phyloP scores from a whole-genome alignment of 2,113 vertebrate species.

The Caranx ignobilis region DNA sequence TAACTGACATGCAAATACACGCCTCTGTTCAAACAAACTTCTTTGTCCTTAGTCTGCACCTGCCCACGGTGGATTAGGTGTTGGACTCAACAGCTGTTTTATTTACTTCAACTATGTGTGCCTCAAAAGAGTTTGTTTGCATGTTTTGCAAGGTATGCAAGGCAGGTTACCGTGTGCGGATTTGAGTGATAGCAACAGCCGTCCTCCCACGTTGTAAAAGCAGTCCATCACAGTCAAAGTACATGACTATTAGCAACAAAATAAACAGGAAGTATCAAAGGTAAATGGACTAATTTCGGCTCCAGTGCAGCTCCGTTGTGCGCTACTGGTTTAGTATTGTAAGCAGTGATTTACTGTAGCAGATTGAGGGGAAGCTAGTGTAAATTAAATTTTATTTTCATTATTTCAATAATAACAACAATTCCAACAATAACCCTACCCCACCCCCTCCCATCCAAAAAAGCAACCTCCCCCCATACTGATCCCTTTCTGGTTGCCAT shows the following conservation, averaged over 20 bases:
- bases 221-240: background rate
- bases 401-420: too few relatives aligned
- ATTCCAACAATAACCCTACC: too few relatives aligned
- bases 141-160: background rate
- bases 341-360: background rate
- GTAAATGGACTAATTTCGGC: background rate
- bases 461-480: too few relatives aligned
- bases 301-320: too few relatives aligned
- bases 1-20: constrained; percentile 69
- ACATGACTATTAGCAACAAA: background rate
- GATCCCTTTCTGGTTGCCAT: background rate
- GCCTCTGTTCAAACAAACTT: constrained; percentile 32
- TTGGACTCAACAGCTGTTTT: constrained; percentile 6
- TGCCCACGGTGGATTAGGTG: background rate
- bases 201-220: background rate
- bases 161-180: background rate
- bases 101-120: background rate
- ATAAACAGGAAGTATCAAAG: background rate
- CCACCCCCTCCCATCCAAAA: too few relatives aligned
- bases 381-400: background rate
- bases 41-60: constrained; percentile 25
- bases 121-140: background rate
- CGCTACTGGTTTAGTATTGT: background rate
- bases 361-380: background rate
- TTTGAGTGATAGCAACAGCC: background rate